Evolutionary conservation across 2,797 vertebrate genomes (phyloP).

Genomic region (Eremophila alpestris): DNA sequence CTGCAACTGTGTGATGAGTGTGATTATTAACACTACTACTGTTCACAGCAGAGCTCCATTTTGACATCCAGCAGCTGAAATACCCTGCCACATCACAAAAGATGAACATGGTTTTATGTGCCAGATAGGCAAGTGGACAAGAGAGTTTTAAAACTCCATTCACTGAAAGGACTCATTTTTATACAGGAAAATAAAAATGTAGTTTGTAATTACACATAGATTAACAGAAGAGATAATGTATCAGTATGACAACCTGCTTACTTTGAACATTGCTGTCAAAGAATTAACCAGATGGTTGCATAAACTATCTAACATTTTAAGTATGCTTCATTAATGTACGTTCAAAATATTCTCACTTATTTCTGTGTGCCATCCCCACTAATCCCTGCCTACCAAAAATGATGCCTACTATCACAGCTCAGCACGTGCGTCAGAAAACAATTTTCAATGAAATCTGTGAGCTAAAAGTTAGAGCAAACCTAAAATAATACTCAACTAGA

Average conservation of each 20-base stretch:
- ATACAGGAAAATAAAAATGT: not conserved
- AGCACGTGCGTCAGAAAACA: not conserved
- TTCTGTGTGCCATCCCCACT: not conserved
- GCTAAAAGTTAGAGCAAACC: not conserved
- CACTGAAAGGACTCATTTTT: not conserved
- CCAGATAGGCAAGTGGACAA: not conserved
- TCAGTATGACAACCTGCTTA: not conserved
- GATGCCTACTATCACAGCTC: not conserved
- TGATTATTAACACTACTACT: not conserved
- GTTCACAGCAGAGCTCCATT: not conserved
- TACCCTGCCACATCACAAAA: not conserved
- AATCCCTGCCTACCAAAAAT: not conserved
- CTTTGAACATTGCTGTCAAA: not conserved
- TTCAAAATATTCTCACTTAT: not conserved
- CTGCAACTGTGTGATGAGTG: fast-evolving
- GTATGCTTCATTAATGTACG: not conserved
- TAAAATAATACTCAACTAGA: not conserved
- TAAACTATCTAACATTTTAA: not conserved
- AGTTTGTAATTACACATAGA: not conserved
- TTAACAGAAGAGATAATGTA: not conserved
- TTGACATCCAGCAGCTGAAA: not conserved
- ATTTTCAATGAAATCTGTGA: not conserved
- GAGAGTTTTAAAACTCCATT: not conserved
- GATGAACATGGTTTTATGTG: not conserved
- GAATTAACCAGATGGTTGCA: not conserved